Conservation (phyloP, 2,888 invertebrate genomes). For the Rhingia rostrata region DNA sequence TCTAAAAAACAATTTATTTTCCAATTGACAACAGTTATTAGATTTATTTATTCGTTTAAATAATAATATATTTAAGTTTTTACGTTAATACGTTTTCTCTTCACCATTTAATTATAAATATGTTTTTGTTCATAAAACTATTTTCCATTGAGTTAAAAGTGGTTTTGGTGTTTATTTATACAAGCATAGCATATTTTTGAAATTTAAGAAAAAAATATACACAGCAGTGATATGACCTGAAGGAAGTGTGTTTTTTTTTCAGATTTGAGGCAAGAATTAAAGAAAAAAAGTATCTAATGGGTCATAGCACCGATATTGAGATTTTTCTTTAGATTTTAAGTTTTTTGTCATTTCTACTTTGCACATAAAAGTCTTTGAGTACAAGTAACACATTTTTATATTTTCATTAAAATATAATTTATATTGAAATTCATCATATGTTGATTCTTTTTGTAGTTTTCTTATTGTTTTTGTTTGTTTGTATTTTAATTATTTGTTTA, state of each 20-base stretch:
- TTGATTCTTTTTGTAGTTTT: conserved; percentile 39
- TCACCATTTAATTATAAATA: conserved; percentile 1
- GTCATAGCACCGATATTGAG: conserved; percentile 54
- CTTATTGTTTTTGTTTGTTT: conserved; percentile 2
- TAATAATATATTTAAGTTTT: conserved; percentile 38
- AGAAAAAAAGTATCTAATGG: conserved; percentile 8
- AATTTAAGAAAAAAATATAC: conserved; percentile 2
- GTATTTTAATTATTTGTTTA: conserved; percentile 11
- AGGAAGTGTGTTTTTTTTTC: conserved; percentile 3
- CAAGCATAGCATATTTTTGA: conserved; percentile 17
- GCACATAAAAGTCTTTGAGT: conserved; percentile 56
- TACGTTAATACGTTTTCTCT: conserved; percentile 6
- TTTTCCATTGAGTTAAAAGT: conserved; percentile 12
- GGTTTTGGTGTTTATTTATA: conserved; percentile 12
- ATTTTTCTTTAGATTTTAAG: conserved; percentile 23
- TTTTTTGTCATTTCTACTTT: conserved; percentile 13
- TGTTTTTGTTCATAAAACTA: neutral
- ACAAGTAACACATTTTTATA: conserved; percentile 42
- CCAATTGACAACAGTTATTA: conserved; percentile 67
- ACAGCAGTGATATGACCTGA: conserved; percentile 48
- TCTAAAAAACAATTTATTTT: conserved; percentile 12
- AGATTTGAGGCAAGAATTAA: neutral
- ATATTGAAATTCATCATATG: conserved; percentile 33
- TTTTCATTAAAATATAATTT: conserved; percentile 14
- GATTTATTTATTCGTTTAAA: conserved; percentile 57